Base-by-base conservation (phyloP, 2,888 invertebrate genomes). In the Callyntrura sp. region DNA sequence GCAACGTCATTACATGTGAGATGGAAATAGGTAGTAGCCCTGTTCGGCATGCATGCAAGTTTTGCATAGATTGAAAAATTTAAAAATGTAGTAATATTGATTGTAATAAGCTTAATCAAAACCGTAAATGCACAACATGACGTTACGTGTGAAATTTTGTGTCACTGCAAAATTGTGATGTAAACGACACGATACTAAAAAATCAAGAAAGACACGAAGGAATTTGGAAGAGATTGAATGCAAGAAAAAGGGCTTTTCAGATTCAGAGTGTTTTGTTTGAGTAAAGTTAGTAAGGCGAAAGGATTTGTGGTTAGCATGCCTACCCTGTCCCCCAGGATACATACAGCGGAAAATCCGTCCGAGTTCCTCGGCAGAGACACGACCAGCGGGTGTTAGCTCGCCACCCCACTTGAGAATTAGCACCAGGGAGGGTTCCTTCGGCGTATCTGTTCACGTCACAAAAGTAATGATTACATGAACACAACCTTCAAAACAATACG, bases 341-440 rank as follows among this genome's bases (percentile, higher is more conserved):
- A 99, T 98, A 96, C 99, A 99, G 92, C 99, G 97, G 95, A 99
- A 99, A 94, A 99, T 98, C 93, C 99, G 96, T 65, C 99, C 99
- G 93, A 99, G 95, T 95, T 99, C 98, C 95, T 99, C 99, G 0
- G 99, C 99, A 95, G 99, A 99, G 90, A 98, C 98, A 92, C 98
- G 96, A 2, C 99, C 99, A 0, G 99, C 99, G 0, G 99, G 99
- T 8, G 99, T 99, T 94, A 99, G 95, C 95, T 99, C 99, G 70
- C 99, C 99, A 91, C 99, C 99, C 99, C 99, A 99, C 95, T 99
- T 99, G 91, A 99, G 95, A 92, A 99, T 99, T 93, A 99, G 95
- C 85, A 99, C 98, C 90, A 99, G 95, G 0, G 99, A 99, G 0
- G 99, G 99, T 93, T 98, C 98, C 60, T 97, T 97, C 2, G 97